Base-by-base conservation (phyloP, 2,888 invertebrate species). In the Oligia fasciuncula region DNA sequence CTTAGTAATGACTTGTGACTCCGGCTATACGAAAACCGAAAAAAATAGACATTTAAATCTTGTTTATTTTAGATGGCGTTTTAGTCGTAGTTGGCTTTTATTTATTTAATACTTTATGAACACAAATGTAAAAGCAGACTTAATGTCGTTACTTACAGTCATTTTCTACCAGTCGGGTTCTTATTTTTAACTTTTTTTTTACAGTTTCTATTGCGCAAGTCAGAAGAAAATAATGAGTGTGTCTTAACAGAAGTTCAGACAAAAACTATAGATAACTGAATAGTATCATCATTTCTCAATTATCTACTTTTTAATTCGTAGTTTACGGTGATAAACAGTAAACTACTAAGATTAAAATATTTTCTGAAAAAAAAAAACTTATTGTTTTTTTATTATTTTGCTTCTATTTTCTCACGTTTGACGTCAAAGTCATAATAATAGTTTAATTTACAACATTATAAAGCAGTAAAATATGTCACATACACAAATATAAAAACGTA, bases 341-440 rank as follows among this genome's bases (percentile, higher is more conserved):
- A 49, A 54, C 62, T 77, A 68, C 69, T 69, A 72, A 57, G 49
- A 70, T 29, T 76, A 70, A 76, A 68, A 81, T 83, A 74, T 43
- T 63, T 65, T 49, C 8, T 13, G 2, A 40, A 60, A 67, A 72
- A 81, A 67, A 63, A 57, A 14, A 14, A 62, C n/a, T 49, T 43
- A 68, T 43, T 60, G 17, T 19, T 73, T 60, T 68, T 40, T 73
- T 83, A 62, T 72, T 77, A 81, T 77, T 75, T 49, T n/a, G 60
- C 68, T 75, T 81, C 85, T 79, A 83, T 83, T 70, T 77, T 80
- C 78, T 81, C 43, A 69, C 77, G 78, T 77, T 85, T 88, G 89
- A 87, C 88, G 88, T 88, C 88, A 88, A 79, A 83, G 83, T 85
- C 76, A 78, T 83, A 87, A 85, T 85, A 76, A 85, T 79, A 78